Percentiles rank a stretch among this genome's conserved stretches.
Conservation (phyloP, 2,113 vertebrate genomes). For the Pithys albifrons region DNA sequence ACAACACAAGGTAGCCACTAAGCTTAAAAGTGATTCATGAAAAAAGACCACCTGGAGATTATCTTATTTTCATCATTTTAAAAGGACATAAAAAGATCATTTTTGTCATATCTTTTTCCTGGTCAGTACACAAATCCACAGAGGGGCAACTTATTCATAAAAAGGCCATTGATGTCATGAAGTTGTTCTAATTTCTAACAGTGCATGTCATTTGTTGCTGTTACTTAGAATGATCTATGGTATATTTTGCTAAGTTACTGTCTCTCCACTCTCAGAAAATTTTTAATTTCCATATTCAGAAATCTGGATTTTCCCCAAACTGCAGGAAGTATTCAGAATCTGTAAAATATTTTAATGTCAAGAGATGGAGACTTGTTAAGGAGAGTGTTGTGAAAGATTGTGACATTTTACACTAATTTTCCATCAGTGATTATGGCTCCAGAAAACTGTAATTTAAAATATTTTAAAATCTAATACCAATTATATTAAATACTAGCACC, state of each 20-base stretch:
- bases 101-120: constrained; percentile 50
- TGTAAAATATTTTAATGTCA: constrained; percentile 61
- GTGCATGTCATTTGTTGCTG: constrained; percentile 45
- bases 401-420: constrained; percentile 66
- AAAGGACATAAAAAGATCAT: constrained; percentile 62
- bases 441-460: constrained; percentile 61
- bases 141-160: constrained; percentile 63
- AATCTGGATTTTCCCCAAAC: constrained; percentile 52
- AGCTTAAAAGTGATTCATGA: constrained; percentile 72
- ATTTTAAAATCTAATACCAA: constrained; percentile 55
- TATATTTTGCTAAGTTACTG: constrained; percentile 27
- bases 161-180: constrained; percentile 22
- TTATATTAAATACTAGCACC: constrained; percentile 42
- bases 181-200: constrained; percentile 51
- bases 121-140: constrained; percentile 59
- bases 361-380: constrained; percentile 51
- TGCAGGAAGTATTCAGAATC: constrained; percentile 54
- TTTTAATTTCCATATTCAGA: constrained; percentile 55
- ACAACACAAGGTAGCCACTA: constrained; percentile 47
- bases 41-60: constrained; percentile 64
- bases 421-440: not conserved
- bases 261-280: not conserved
- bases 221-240: constrained; percentile 23
- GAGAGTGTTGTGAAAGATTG: constrained; percentile 53
- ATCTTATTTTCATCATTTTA: constrained; percentile 65